Evolutionary conservation across 1,140 invertebrate species (phyloP).

Genomic region (Argopecten irradians): DNA sequence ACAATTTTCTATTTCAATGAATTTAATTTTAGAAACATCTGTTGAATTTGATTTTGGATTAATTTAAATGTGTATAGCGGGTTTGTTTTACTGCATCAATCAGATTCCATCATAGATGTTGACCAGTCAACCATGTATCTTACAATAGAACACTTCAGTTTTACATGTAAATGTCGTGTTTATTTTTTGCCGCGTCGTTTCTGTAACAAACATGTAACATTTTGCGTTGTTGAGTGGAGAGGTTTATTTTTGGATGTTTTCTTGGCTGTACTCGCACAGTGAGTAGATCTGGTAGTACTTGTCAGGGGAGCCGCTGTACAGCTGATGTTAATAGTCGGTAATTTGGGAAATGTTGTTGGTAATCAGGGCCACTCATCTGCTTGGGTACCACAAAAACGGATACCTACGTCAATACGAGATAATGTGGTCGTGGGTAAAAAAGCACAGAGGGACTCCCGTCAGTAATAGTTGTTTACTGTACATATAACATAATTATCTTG

Average conservation of each 20-base stretch:
- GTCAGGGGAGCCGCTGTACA: neutral
- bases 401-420: neutral
- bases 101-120: too few species aligned
- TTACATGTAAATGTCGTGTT: too few species aligned
- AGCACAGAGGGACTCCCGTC: neutral
- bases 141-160: too few species aligned
- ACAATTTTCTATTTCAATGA: too few species aligned
- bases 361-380: conserved; percentile 13
- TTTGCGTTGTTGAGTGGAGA: neutral
- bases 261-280: neutral
- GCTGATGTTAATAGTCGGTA: neutral
- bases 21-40: too few species aligned
- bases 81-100: too few species aligned
- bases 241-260: neutral
- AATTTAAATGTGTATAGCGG: too few species aligned
- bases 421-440: neutral
- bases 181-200: neutral
- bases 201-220: neutral
- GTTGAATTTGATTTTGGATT: neutral
- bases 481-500: too few species aligned
- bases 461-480: neutral
- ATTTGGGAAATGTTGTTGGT: neutral
- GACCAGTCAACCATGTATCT: too few species aligned
- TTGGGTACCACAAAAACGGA: neutral
- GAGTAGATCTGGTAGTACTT: neutral